These are phyloP conservation scores for Rhadinocentrus ornatus DNA, from an alignment of 2,797 vertebrate species.

Conservation along the genomic window DNA sequence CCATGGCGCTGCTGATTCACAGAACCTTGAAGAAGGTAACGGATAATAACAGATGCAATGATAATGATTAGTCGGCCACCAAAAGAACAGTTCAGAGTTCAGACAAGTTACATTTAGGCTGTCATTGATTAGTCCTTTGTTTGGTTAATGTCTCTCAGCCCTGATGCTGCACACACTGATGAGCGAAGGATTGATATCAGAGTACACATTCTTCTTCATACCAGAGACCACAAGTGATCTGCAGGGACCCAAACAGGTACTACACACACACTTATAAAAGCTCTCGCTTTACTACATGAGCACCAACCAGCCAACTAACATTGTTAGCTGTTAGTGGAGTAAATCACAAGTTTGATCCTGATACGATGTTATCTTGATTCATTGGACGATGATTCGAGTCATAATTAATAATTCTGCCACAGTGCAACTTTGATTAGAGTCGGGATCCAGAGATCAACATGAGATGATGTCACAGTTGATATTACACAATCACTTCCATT, in stretches of 20 bases:
- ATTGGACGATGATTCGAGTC: no score
- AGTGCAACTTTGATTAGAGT: no score
- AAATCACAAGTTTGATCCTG: no score
- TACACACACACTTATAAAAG: not conserved
- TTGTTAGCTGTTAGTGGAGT: no score
- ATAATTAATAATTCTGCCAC: no score
- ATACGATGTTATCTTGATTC: no score
- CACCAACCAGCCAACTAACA: no score
- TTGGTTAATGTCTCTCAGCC: slow-evolving; percentile 73
- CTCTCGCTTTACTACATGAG: no score
- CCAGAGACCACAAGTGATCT: slow-evolving; percentile 86
- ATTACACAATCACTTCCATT: no score
- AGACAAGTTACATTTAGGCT: not conserved
- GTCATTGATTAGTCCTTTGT: not conserved
- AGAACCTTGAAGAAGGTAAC: slow-evolving; percentile 87
- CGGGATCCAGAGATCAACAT: no score
- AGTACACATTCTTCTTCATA: slow-evolving; percentile 85
- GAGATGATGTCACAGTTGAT: no score
- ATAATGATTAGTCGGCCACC: not conserved
- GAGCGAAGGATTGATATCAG: slow-evolving; percentile 88
- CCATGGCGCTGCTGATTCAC: slow-evolving; percentile 41
- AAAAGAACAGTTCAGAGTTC: not conserved
- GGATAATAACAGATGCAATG: not conserved
- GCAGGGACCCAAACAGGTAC: slow-evolving; percentile 88
- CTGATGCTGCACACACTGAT: slow-evolving; percentile 89